phyloP scores from a whole-genome alignment of 92 coral and sea anemone genomes.

The Nematostella vectensis region DNA sequence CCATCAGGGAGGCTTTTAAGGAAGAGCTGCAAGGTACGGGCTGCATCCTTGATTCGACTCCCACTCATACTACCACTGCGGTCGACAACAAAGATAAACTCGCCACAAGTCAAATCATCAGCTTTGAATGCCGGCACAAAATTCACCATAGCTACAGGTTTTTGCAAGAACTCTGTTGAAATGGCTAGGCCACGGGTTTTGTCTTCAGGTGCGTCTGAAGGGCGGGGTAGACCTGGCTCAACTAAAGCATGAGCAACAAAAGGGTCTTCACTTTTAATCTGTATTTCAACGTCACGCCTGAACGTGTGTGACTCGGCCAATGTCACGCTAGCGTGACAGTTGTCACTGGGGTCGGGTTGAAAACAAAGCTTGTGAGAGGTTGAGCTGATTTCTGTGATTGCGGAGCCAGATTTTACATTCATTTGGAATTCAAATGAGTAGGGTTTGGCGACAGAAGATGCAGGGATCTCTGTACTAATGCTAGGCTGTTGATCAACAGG shows the following conservation, averaged over 20 bases:
- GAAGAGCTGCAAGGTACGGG: slow-evolving; percentile 60
- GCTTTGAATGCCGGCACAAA: slow-evolving; percentile 62
- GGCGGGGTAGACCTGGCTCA: slow-evolving; percentile 40
- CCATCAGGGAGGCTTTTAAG: slow-evolving; percentile 75
- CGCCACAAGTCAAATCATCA: slow-evolving; percentile 50
- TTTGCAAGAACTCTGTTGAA: slow-evolving; percentile 44
- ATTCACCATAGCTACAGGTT: slow-evolving; percentile 63
- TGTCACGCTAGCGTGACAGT: slow-evolving; percentile 33
- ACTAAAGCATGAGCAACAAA: slow-evolving; percentile 53
- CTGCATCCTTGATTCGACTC: slow-evolving; percentile 42
- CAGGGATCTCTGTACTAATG: slow-evolving; percentile 11
- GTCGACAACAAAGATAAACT: slow-evolving; percentile 80
- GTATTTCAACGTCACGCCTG: slow-evolving; percentile 39
- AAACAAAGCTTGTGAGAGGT: slow-evolving; percentile 48
- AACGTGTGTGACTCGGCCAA: slow-evolving; percentile 42
- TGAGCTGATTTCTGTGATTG: slow-evolving; percentile 56
- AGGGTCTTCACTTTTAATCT: slow-evolving; percentile 35
- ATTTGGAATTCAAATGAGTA: slow-evolving; percentile 54
- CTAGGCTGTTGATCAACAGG: slow-evolving; percentile 38
- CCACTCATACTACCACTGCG: slow-evolving; percentile 87
- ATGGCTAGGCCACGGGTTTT: slow-evolving; percentile 23
- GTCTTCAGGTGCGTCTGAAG: slow-evolving; percentile 2
- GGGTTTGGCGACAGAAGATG: background rate
- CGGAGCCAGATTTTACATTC: slow-evolving; percentile 49
- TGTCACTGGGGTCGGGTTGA: slow-evolving; percentile 24